Evolutionary conservation across 1,140 invertebrate genomes (phyloP).

Genomic region (Notospermus geniculatus): DNA sequence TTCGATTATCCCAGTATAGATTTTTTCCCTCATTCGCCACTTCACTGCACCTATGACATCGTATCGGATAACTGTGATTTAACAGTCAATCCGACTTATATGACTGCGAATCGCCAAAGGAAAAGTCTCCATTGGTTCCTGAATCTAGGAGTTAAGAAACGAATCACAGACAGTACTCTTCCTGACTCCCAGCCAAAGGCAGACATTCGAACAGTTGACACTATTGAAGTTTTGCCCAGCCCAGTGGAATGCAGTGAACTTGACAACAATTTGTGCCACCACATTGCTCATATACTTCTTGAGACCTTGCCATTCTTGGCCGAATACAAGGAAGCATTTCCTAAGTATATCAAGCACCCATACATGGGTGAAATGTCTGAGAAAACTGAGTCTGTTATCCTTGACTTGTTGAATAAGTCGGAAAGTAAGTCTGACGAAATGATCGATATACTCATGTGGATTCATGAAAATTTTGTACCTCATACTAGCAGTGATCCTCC

Average conservation of each 20-base stretch:
- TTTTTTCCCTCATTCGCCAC: too few relatives aligned
- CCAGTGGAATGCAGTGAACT: conserved; percentile 3
- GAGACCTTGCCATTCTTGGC: conserved; percentile 16
- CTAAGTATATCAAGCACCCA: conserved; percentile 15
- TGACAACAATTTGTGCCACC: conserved; percentile 13
- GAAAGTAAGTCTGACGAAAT: conserved; percentile 27
- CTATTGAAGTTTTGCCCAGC: conserved; percentile 18
- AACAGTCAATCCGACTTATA: not conserved
- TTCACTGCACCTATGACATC: not conserved
- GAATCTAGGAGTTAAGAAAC: not conserved
- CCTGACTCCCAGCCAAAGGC: conserved; percentile 14
- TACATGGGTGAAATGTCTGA: conserved; percentile 15
- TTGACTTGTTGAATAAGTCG: conserved; percentile 23
- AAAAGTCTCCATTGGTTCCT: not conserved
- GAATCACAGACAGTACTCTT: not conserved
- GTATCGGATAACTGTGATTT: not conserved
- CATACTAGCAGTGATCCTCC: conserved; percentile 3
- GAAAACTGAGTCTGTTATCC: conserved; percentile 18
- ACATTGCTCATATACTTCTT: conserved; percentile 17
- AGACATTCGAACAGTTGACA: conserved; percentile 12
- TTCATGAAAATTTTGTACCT: conserved; percentile 18
- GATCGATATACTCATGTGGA: conserved; percentile 21
- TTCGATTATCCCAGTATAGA: too few relatives aligned
- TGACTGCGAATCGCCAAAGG: not conserved
- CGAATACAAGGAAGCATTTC: conserved; percentile 13